Conservation (phyloP, 1,140 invertebrate genomes). For the Drosophila sturtevanti region DNA sequence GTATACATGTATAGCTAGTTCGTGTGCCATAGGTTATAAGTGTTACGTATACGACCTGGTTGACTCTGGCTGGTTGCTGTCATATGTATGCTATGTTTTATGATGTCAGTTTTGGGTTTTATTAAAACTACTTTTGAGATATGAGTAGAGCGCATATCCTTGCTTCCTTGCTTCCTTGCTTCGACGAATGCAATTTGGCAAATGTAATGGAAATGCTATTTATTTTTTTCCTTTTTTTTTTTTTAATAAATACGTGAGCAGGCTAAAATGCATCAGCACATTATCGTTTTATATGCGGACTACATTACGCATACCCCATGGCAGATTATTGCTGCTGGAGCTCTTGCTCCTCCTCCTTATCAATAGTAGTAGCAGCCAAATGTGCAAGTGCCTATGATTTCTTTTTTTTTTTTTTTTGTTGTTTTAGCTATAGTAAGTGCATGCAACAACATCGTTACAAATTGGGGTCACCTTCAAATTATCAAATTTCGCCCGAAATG, state of each 20-base stretch:
- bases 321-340: conserved; percentile 21
- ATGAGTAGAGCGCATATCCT: conserved; percentile 36
- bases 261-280: conserved; percentile 69
- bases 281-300: conserved; percentile 53
- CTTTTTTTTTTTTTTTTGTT: conserved; percentile 27
- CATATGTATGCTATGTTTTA: conserved; percentile 75
- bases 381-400: conserved; percentile 47
- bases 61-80: conserved; percentile 53
- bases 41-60: conserved; percentile 73
- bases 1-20: neutral
- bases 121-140: conserved; percentile 76
- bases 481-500: conserved; percentile 79
- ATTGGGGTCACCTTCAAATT: conserved; percentile 79
- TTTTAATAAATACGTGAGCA: conserved; percentile 78
- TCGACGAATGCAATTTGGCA: conserved; percentile 47
- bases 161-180: neutral
- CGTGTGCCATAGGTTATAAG: conserved; percentile 3
- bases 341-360: conserved; percentile 33
- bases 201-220: conserved; percentile 57
- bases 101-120: conserved; percentile 80
- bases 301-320: conserved; percentile 52
- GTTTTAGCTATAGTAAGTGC: conserved; percentile 24
- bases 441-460: conserved; percentile 46
- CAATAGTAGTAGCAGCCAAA: conserved; percentile 20
- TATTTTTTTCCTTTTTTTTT: neutral